These are phyloP conservation scores for Poecilia wingei DNA, from an alignment of 2,797 vertebrate genomes.

Conservation along the genomic window DNA sequence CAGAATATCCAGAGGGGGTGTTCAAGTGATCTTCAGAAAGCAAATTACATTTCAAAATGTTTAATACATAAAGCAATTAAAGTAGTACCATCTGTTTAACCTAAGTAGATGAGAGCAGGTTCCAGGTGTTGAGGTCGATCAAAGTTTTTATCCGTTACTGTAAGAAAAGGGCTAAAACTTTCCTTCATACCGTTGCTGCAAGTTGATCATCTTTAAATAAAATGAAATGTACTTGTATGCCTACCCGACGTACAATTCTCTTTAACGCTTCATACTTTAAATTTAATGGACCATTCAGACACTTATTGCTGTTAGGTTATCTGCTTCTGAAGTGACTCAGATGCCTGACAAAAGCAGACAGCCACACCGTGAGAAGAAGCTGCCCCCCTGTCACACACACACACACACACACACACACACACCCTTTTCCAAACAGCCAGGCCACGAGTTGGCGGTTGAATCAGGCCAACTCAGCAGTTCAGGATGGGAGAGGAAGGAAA, in stretches of 20 bases:
- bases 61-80: not conserved
- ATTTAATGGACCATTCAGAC: not conserved
- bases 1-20: not conserved
- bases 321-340: conserved; percentile 34
- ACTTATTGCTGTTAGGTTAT: not conserved
- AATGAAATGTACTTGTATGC: not conserved
- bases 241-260: not conserved
- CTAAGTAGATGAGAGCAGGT: too few species aligned
- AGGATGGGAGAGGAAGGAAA: conserved; percentile 71
- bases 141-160: not conserved
- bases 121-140: not conserved
- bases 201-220: not conserved
- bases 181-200: not conserved
- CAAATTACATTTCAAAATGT: not conserved
- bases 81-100: not conserved
- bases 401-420: not conserved
- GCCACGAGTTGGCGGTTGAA: conserved; percentile 62
- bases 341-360: conserved; percentile 32
- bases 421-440: conserved; percentile 57
- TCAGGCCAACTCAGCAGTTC: conserved; percentile 75
- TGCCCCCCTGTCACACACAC: conserved; percentile 22
- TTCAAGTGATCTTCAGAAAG: not conserved
- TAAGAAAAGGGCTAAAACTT: not conserved
- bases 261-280: not conserved
- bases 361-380: conserved; percentile 52